phyloP scores from a whole-genome alignment of 2,797 vertebrate species.

The Phalanger gymnotis region DNA sequence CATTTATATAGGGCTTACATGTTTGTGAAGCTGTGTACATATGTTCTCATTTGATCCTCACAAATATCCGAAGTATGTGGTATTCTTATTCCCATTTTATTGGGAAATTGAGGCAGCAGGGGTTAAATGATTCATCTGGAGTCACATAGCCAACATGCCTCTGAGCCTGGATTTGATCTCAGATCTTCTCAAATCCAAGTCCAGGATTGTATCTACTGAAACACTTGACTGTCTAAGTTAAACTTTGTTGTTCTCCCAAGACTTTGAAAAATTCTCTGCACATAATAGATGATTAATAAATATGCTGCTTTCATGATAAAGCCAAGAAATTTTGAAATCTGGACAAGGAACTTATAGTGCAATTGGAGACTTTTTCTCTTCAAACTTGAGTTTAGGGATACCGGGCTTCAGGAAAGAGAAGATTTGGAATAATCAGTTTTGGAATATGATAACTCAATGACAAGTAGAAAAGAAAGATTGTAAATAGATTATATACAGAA shows the following conservation, averaged over 20 bases:
- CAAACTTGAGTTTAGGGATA: not conserved
- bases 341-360: not conserved
- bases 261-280: not conserved
- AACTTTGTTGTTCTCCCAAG: not conserved
- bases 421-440: not conserved
- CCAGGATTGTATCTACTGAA: not conserved
- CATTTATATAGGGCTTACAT: not conserved
- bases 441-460: not conserved
- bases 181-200: not conserved
- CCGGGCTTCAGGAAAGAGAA: not conserved
- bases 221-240: not conserved
- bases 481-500: not conserved
- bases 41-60: not conserved
- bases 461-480: not conserved
- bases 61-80: not conserved
- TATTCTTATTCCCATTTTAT: not conserved
- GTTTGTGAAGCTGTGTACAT: not conserved
- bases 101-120: not conserved
- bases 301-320: not conserved
- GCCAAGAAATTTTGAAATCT: not conserved
- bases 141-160: not conserved
- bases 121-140: not conserved
- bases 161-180: not conserved
- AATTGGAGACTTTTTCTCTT: not conserved
- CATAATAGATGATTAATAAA: not conserved